phyloP scores from a whole-genome alignment of 2,113 vertebrate genomes.

The Serilophus lunatus region DNA sequence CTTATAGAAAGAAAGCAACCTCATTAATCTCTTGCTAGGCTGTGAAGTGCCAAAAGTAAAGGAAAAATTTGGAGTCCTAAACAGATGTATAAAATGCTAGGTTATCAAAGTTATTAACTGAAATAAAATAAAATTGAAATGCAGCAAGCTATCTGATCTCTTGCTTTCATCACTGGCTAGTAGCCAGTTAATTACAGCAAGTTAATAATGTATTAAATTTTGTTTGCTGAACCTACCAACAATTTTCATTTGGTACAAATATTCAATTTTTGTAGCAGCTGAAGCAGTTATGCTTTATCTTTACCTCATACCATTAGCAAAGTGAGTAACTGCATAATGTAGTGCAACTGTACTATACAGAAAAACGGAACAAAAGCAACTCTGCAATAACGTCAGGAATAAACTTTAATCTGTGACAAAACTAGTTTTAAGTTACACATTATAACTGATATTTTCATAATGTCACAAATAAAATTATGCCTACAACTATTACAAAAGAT shows the following conservation, averaged over 20 bases:
- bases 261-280: not conserved
- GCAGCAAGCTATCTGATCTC: not conserved
- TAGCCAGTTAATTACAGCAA: conserved; percentile 10
- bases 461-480: not conserved
- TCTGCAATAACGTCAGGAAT: not conserved
- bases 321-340: not conserved
- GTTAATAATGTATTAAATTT: not conserved
- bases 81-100: not conserved
- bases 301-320: not conserved
- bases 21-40: not conserved
- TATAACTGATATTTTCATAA: not conserved
- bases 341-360: no score
- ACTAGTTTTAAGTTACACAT: not conserved
- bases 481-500: not conserved
- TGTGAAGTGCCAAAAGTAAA: not conserved
- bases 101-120: not conserved
- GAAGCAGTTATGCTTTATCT: not conserved
- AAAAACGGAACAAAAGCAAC: not conserved
- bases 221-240: not conserved
- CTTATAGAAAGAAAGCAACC: not conserved
- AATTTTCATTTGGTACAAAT: not conserved
- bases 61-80: not conserved
- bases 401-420: not conserved
- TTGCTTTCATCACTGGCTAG: not conserved
- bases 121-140: not conserved